A percentile compares a stretch with the other conserved stretches of the same genome.
These are phyloP conservation scores for Crocuta crocuta DNA, from an alignment of 2,113 vertebrate species.

Conservation along the genomic window DNA sequence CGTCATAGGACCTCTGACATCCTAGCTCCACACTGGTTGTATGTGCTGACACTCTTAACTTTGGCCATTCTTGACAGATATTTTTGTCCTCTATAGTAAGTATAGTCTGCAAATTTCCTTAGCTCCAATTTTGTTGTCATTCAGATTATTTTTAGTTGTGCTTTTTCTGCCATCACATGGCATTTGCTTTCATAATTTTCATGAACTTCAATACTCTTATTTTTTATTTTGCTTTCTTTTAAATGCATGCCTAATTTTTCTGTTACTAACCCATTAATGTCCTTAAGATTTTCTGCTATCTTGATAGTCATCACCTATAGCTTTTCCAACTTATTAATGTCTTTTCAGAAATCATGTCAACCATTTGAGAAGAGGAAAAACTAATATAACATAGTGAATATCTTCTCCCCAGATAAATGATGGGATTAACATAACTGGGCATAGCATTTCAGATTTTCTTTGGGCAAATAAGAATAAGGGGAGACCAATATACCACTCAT, in stretches of 20 bases:
- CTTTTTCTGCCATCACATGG: not conserved
- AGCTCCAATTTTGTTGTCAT: not conserved
- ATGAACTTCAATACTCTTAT: not conserved
- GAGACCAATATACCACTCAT: not conserved
- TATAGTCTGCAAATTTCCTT: not conserved
- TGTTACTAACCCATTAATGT: not conserved
- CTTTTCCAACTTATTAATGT: not conserved
- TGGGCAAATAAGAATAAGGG: not conserved
- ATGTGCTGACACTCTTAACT: not conserved
- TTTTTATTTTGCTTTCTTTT: slow-evolving; percentile 27
- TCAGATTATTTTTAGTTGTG: slow-evolving; percentile 13
- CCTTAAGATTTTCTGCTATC: not conserved
- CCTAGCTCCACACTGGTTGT: not conserved
- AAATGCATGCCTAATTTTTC: slow-evolving; percentile 15
- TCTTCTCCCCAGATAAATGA: not conserved
- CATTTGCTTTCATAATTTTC: slow-evolving; percentile 38
- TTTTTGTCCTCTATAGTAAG: not conserved
- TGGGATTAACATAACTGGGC: not conserved
- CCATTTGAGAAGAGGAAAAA: slow-evolving; percentile 27
- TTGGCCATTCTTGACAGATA: not conserved
- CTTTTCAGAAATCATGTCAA: slow-evolving; percentile 11
- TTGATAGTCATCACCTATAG: not conserved
- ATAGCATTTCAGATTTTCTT: slow-evolving; percentile 32
- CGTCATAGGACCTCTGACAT: not conserved
- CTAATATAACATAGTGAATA: not conserved